Conservation (phyloP, 2,113 vertebrate species). For the Anolis carolinensis region DNA sequence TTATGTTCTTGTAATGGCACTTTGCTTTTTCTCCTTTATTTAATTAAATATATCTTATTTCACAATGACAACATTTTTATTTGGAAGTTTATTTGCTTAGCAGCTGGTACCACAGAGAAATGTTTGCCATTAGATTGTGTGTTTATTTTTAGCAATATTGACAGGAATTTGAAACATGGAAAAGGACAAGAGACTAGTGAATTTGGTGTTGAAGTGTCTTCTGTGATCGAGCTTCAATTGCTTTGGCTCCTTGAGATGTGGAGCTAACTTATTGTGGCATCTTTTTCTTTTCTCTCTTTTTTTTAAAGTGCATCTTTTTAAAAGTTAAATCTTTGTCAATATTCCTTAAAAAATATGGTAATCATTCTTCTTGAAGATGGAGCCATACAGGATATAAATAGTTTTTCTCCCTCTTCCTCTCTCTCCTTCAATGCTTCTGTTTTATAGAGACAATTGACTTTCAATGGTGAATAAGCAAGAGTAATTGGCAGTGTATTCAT, state of each 20-base stretch:
- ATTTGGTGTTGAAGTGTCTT: constrained; percentile 52
- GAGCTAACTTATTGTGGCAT: constrained; percentile 28
- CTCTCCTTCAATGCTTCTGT: not conserved
- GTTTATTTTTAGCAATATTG: constrained; percentile 71
- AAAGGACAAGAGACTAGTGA: constrained; percentile 56
- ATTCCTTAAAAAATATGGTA: not conserved
- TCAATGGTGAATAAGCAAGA: not conserved
- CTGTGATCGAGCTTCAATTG: constrained; percentile 61
- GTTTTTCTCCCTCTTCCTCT: not conserved
- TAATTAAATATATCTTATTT: constrained; percentile 86
- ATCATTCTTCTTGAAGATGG: not conserved
- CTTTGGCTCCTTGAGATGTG: constrained; percentile 48
- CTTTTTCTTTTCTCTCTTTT: not conserved
- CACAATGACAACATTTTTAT: constrained; percentile 78
- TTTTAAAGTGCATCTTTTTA: not conserved
- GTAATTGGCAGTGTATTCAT: not conserved
- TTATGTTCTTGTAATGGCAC: constrained; percentile 81
- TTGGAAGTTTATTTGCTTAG: constrained; percentile 78
- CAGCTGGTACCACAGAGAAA: constrained; percentile 72
- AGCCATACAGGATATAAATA: not conserved
- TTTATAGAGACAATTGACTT: constrained; percentile 10
- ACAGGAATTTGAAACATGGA: constrained; percentile 62
- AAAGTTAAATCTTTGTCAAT: not conserved
- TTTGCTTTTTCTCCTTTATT: constrained; percentile 77
- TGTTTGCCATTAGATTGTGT: constrained; percentile 62